Conservation (phyloP, 1,140 invertebrate genomes). For the Heliconius hermathena region DNA sequence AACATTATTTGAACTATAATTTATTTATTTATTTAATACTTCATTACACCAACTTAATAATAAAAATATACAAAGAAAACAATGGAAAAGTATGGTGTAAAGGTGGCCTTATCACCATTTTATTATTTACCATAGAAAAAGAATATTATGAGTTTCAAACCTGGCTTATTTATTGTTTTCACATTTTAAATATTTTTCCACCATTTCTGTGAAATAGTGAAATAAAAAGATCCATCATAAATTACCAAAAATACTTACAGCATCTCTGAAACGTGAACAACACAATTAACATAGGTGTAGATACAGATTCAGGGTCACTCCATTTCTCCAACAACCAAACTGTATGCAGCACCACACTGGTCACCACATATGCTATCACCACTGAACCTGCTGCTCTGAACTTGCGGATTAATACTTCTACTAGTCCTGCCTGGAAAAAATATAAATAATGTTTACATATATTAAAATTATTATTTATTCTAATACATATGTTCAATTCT, state of each 20-base stretch:
- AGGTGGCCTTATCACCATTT: no score
- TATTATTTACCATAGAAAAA: no score
- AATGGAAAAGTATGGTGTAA: no score
- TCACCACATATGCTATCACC: conserved; percentile 82
- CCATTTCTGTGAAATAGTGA: no score
- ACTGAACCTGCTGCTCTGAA: conserved; percentile 83
- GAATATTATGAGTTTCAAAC: no score
- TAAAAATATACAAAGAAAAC: no score
- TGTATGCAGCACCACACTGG: conserved; percentile 83
- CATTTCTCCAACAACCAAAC: conserved; percentile 83
- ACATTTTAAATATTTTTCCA: no score
- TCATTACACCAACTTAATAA: no score
- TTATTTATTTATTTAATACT: no score
- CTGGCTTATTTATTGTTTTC: no score
- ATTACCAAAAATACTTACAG: conserved; percentile 75
- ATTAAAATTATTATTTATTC: not conserved
- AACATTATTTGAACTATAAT: no score
- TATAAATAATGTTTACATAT: not conserved
- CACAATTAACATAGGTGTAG: conserved; percentile 82
- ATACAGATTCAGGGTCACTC: conserved; percentile 78
- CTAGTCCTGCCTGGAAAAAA: conserved; percentile 83
- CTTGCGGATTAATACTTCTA: conserved; percentile 85
- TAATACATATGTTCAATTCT: not conserved
- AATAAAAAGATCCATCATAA: no score
- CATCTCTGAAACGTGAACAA: conserved; percentile 84